A percentile compares a stretch with the other conserved stretches of the same genome.
phyloP scores from a whole-genome alignment of 37 sponge, comb jelly and placozoan genomes.

The Amphimedon queenslandica region DNA sequence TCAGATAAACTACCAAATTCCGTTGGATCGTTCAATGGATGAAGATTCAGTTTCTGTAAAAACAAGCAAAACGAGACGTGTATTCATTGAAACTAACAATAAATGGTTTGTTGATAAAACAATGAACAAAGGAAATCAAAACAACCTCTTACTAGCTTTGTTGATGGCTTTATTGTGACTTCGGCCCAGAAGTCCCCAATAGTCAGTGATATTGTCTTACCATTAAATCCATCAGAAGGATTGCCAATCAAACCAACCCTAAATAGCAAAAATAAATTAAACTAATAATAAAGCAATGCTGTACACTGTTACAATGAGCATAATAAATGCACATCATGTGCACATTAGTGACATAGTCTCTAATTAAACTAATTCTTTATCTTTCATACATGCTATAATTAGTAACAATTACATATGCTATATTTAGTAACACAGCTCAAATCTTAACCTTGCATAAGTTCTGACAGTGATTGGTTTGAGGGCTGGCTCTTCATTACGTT shows the following conservation, averaged over 20 bases:
- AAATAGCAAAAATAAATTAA: not conserved
- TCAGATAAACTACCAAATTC: slow-evolving; percentile 89
- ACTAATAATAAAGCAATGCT: too few species aligned
- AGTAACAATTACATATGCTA: too few species aligned
- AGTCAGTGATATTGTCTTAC: slow-evolving; percentile 83
- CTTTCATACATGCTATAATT: too few species aligned
- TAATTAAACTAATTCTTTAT: too few species aligned
- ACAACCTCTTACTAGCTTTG: slow-evolving; percentile 63
- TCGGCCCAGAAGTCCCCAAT: slow-evolving; percentile 92
- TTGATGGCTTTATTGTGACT: slow-evolving; percentile 61
- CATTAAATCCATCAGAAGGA: slow-evolving; percentile 85
- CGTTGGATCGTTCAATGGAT: slow-evolving; percentile 87
- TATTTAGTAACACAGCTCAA: not conserved
- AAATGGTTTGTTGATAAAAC: not conserved
- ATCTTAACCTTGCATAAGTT: slow-evolving; percentile 59
- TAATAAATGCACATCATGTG: too few species aligned
- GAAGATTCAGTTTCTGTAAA: slow-evolving; percentile 58
- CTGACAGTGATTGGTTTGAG: slow-evolving; percentile 61
- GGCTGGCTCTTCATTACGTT: slow-evolving; percentile 4
- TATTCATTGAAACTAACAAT: not conserved
- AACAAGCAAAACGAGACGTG: not conserved
- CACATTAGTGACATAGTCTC: too few species aligned
- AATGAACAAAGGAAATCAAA: not conserved
- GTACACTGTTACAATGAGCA: too few species aligned
- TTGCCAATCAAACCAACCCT: slow-evolving; percentile 88